Percentiles rank a stretch among this genome's conserved stretches.
Evolutionary conservation across 2,113 vertebrate species (phyloP).

Genomic region (Capreolus pygargus): DNA sequence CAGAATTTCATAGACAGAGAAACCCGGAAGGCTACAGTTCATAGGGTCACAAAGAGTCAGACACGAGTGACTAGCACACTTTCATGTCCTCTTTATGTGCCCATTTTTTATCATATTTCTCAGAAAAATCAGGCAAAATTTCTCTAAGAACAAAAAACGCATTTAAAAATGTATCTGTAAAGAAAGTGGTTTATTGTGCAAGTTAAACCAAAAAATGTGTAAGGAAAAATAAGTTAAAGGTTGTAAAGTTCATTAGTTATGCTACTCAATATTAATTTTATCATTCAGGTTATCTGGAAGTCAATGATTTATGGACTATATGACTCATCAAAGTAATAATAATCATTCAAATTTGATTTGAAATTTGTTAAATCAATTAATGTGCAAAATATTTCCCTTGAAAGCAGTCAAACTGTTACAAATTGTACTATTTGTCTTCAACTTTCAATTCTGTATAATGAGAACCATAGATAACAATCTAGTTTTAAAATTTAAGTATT

Average conservation of each 20-base stretch:
- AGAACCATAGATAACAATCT: neutral
- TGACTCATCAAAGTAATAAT: neutral
- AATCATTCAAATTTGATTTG: neutral
- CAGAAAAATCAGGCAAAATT: neutral
- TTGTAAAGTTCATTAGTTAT: neutral
- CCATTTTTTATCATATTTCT: neutral
- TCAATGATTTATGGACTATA: neutral
- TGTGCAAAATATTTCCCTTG: neutral
- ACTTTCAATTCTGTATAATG: neutral
- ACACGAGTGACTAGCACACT: neutral
- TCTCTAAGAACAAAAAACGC: neutral
- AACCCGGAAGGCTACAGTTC: neutral
- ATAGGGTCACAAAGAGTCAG: neutral
- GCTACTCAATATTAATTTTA: neutral
- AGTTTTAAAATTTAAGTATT: conserved; percentile 8
- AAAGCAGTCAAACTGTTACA: neutral
- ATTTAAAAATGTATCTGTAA: neutral
- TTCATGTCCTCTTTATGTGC: neutral
- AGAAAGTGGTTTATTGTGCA: neutral
- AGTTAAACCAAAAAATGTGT: neutral
- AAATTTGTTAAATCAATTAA: neutral
- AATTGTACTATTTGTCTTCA: neutral
- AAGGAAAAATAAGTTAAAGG: neutral
- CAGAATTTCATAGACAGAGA: neutral
- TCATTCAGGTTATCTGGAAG: neutral